These are phyloP conservation scores for Pipa parva DNA, from an alignment of 2,113 vertebrate species.

Conservation along the genomic window DNA sequence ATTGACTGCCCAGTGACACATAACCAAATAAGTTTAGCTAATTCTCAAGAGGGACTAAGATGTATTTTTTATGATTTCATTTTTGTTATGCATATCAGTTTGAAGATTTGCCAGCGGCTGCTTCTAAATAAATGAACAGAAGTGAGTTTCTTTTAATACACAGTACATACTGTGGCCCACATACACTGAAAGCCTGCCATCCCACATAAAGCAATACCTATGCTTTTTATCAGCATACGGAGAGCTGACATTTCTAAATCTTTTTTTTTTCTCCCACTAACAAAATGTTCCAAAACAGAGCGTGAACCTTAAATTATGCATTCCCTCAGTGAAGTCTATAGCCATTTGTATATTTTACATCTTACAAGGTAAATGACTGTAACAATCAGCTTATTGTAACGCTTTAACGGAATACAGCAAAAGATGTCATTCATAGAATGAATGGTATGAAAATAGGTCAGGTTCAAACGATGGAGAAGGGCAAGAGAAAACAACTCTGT, in stretches of 20 bases:
- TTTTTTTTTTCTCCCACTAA: background rate
- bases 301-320: background rate
- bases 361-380: background rate
- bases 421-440: background rate
- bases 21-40: constrained; percentile 27
- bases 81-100: constrained; percentile 36
- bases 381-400: background rate
- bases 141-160: constrained; percentile 16
- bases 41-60: constrained; percentile 10
- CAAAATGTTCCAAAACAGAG: background rate
- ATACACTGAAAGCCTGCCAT: constrained; percentile 12
- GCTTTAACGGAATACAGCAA: background rate
- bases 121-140: constrained; percentile 35
- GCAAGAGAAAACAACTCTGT: too few relatives aligned
- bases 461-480: background rate
- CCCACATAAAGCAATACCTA: background rate
- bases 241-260: too few relatives aligned
- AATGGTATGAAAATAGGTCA: background rate
- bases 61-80: constrained; percentile 21
- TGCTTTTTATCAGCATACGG: background rate
- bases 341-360: background rate
- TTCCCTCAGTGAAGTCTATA: background rate
- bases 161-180: constrained; percentile 3
- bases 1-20: constrained; percentile 25
- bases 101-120: constrained; percentile 34